A percentile compares a stretch with the other conserved stretches of the same genome.
Evolutionary conservation across 2,888 invertebrate genomes (phyloP).

Genomic region (Marasmarcha lunaedactyla): DNA sequence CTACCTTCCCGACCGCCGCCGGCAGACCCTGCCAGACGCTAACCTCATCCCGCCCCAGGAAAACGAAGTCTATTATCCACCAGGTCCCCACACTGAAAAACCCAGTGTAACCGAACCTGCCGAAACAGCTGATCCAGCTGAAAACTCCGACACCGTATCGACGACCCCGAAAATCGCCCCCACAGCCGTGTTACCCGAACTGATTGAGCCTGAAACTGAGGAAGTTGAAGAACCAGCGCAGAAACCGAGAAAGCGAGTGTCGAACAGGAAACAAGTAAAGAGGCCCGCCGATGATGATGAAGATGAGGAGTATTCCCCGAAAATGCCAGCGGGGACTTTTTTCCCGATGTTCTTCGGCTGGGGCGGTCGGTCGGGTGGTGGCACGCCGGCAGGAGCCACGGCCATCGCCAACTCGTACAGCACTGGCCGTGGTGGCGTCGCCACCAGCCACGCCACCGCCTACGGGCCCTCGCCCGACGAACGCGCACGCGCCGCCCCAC

Average conservation of each 20-base stretch:
- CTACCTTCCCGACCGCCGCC: constrained; percentile 49
- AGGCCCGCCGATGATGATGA: constrained; percentile 58
- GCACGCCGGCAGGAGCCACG: constrained; percentile 71
- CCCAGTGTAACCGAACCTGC: constrained; percentile 33
- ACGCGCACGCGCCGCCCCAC: too few species aligned
- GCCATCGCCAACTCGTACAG: constrained; percentile 81
- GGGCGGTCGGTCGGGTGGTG: constrained; percentile 44
- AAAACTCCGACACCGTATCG: constrained; percentile 32
- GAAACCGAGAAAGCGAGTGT: constrained; percentile 40
- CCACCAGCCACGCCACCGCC: constrained; percentile 79
- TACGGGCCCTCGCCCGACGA: constrained; percentile 71
- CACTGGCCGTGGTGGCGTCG: constrained; percentile 77
- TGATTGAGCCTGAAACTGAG: constrained; percentile 43
- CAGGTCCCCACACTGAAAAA: constrained; percentile 24
- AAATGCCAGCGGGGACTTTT: constrained; percentile 66
- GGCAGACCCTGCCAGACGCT: constrained; percentile 41
- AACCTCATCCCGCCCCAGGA: constrained; percentile 44
- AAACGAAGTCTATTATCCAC: constrained; percentile 50
- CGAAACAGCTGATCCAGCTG: constrained; percentile 41
- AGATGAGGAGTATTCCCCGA: constrained; percentile 57
- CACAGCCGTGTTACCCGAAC: constrained; percentile 28
- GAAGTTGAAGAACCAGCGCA: constrained; percentile 38
- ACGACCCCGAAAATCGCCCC: constrained; percentile 31
- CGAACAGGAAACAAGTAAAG: constrained; percentile 48
- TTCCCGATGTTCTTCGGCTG: constrained; percentile 77